Evolutionary conservation across 2,797 vertebrate species (phyloP).

Genomic region (Pachyuromys duprasi): DNA sequence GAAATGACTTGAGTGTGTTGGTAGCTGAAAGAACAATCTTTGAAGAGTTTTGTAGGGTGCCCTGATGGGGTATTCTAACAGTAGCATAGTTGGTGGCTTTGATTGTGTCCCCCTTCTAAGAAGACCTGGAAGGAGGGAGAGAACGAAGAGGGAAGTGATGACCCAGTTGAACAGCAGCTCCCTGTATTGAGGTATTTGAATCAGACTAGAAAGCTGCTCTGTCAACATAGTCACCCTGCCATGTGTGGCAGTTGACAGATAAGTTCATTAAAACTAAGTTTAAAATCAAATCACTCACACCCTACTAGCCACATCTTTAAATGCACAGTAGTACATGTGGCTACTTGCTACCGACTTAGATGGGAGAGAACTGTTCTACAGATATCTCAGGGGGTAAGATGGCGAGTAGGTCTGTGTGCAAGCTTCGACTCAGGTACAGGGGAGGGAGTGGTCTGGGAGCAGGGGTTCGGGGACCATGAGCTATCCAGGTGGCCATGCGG

Average conservation of each 20-base stretch:
- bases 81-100: background rate
- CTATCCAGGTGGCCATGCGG: too few relatives aligned
- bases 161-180: background rate
- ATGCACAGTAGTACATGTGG: background rate
- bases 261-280: background rate
- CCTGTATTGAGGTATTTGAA: background rate
- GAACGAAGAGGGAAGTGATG: background rate
- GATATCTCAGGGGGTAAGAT: rapidly evolving
- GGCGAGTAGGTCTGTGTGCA: background rate
- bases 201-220: background rate
- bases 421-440: background rate
- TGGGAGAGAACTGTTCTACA: background rate
- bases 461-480: rapidly evolving
- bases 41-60: rapidly evolving
- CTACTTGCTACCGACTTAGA: background rate
- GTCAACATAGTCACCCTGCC: background rate
- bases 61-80: background rate
- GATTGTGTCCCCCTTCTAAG: background rate
- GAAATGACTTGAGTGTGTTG: background rate
- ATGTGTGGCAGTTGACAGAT: background rate
- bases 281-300: background rate
- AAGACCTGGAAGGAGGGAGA: background rate
- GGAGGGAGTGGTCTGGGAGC: background rate
- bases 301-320: background rate
- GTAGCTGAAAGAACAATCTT: background rate